phyloP scores from a whole-genome alignment of 2,113 vertebrate genomes.

The Pseudois nayaur region DNA sequence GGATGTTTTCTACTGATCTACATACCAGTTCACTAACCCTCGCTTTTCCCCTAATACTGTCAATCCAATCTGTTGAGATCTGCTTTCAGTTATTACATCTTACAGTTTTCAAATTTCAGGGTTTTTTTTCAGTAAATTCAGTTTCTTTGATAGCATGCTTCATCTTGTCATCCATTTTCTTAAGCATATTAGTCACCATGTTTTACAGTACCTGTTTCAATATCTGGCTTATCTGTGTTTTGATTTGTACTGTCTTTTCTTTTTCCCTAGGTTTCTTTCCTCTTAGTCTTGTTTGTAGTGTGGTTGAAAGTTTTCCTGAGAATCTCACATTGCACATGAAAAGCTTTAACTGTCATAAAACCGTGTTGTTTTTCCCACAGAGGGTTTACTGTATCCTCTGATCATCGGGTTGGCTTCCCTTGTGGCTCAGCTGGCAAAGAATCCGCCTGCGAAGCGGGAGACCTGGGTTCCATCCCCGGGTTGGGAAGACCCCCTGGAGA shows the following conservation, averaged over 20 bases:
- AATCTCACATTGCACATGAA: neutral
- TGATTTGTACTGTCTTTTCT: neutral
- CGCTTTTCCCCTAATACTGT: neutral
- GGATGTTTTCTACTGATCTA: neutral
- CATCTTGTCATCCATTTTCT: neutral
- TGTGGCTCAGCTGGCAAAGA: neutral
- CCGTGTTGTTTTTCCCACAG: neutral
- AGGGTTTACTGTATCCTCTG: neutral
- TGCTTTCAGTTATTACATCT: neutral
- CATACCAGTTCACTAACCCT: neutral
- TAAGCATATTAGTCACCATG: neutral
- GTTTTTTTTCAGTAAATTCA: neutral
- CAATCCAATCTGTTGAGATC: neutral
- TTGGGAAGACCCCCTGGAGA: neutral
- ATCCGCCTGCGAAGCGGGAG: accelerated
- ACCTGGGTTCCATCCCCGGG: neutral
- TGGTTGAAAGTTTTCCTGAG: neutral
- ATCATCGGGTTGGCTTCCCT: neutral
- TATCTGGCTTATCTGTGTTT: neutral
- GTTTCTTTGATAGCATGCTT: neutral
- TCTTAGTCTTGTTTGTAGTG: neutral
- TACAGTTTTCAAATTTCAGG: neutral
- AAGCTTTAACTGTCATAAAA: neutral
- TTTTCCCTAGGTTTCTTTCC: neutral
- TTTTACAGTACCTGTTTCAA: neutral